Conservation (phyloP, 2,888 invertebrate species). For the Torymus texanus region DNA sequence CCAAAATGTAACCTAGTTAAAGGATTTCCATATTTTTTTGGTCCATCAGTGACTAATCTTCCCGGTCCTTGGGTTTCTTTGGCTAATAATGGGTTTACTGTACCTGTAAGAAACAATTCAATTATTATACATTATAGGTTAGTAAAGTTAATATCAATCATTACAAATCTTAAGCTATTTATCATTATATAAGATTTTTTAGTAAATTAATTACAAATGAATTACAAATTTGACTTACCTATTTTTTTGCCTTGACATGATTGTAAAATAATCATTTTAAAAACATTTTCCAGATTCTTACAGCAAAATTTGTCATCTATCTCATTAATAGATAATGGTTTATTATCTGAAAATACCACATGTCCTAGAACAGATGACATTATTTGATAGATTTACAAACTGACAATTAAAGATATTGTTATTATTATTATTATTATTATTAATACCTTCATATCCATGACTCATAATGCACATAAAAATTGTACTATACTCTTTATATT, state of each 20-base stretch:
- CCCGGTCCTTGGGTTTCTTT: neutral
- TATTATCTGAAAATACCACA: conserved; percentile 38
- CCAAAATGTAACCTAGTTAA: conserved; percentile 34
- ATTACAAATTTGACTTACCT: conserved; percentile 19
- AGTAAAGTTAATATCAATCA: too few species aligned
- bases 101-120: conserved; percentile 15
- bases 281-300: conserved; percentile 39
- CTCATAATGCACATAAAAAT: conserved; percentile 52
- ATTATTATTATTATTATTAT: neutral
- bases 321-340: conserved; percentile 19
- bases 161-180: too few species aligned
- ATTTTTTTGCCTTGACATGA: conserved; percentile 46
- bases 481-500: conserved; percentile 33
- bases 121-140: too few species aligned
- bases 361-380: conserved; percentile 23
- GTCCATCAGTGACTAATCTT: neutral
- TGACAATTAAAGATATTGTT: neutral
- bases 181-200: too few species aligned
- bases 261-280: conserved; percentile 53
- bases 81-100: neutral
- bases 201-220: too few species aligned
- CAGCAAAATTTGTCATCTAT: conserved; percentile 49
- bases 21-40: neutral
- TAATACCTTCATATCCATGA: conserved; percentile 48
- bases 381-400: too few species aligned